A percentile compares a stretch with the other conserved stretches of the same genome.
phyloP scores from a whole-genome alignment of 2,888 invertebrate species.

The Deilephila elpenor region DNA sequence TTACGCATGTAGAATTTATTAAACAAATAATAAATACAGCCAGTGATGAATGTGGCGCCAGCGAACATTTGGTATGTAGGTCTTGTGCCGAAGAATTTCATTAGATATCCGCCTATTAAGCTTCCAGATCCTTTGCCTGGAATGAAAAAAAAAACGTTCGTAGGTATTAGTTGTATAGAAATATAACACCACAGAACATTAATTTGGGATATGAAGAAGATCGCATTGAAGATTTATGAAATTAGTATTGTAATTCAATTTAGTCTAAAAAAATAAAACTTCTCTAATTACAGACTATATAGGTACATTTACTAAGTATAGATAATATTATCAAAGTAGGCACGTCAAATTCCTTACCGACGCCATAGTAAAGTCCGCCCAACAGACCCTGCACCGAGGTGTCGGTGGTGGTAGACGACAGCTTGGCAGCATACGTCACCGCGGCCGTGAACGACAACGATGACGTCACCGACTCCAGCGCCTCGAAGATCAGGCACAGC shows the following conservation, averaged over 20 bases:
- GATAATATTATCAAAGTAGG: no score
- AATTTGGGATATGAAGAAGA: no score
- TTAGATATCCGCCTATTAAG: slow-evolving; percentile 89
- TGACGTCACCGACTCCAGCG: slow-evolving; percentile 90
- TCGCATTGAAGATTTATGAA: no score
- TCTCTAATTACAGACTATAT: no score
- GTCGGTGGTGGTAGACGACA: slow-evolving; percentile 90
- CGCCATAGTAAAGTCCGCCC: slow-evolving; percentile 92
- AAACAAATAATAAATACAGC: slow-evolving; percentile 88
- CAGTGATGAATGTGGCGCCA: slow-evolving; percentile 85
- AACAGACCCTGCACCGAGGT: slow-evolving; percentile 90
- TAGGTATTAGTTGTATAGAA: background rate
- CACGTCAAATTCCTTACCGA: slow-evolving; percentile 81
- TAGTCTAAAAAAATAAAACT: no score
- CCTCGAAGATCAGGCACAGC: slow-evolving; percentile 90
- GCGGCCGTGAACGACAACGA: slow-evolving; percentile 91
- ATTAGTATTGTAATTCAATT: no score
- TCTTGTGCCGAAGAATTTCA: slow-evolving; percentile 89
- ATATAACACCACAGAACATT: no score
- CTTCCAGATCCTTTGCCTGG: slow-evolving; percentile 91
- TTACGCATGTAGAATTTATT: slow-evolving; percentile 87
- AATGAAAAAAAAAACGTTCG: slow-evolving; percentile 26
- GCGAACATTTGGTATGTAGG: slow-evolving; percentile 90
- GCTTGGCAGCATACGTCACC: slow-evolving; percentile 90
- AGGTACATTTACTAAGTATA: background rate